phyloP scores from a whole-genome alignment of 2,888 invertebrate genomes.

The Lepidochitona cinerea region DNA sequence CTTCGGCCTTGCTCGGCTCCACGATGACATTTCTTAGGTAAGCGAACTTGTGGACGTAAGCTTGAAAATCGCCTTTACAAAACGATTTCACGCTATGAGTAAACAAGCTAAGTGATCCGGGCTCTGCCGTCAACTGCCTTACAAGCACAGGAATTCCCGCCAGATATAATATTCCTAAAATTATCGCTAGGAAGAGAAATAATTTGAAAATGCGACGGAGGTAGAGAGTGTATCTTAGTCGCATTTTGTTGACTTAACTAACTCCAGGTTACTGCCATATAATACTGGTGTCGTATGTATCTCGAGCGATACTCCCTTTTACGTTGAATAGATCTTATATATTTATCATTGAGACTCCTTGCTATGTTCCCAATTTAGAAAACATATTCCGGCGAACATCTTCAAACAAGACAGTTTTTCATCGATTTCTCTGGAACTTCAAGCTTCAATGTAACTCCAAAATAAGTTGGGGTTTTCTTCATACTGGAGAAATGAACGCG shows the following conservation, averaged over 20 bases:
- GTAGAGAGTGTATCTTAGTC: background rate
- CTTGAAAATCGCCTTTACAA: slow-evolving; percentile 3
- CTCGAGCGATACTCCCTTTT: too few relatives aligned
- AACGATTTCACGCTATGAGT: background rate
- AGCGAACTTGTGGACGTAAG: slow-evolving; percentile 7
- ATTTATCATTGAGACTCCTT: too few relatives aligned
- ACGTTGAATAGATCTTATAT: too few relatives aligned
- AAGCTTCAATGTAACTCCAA: too few relatives aligned
- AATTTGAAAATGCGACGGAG: background rate
- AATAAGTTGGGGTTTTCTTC: too few relatives aligned
- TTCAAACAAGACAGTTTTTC: too few relatives aligned
- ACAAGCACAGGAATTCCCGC: background rate
- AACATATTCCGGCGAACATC: too few relatives aligned
- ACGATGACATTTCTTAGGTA: slow-evolving; percentile 9
- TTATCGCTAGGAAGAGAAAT: background rate
- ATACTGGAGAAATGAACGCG: too few relatives aligned
- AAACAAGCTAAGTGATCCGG: background rate
- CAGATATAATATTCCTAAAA: background rate
- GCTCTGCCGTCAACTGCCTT: background rate
- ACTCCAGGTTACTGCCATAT: background rate
- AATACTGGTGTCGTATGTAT: too few relatives aligned
- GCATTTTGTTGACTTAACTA: background rate
- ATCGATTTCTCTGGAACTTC: too few relatives aligned
- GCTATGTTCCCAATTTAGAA: too few relatives aligned
- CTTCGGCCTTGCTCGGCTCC: background rate